These are phyloP conservation scores for Propsilocerus akamusi DNA, from an alignment of 1,140 invertebrate species.

Conservation along the genomic window DNA sequence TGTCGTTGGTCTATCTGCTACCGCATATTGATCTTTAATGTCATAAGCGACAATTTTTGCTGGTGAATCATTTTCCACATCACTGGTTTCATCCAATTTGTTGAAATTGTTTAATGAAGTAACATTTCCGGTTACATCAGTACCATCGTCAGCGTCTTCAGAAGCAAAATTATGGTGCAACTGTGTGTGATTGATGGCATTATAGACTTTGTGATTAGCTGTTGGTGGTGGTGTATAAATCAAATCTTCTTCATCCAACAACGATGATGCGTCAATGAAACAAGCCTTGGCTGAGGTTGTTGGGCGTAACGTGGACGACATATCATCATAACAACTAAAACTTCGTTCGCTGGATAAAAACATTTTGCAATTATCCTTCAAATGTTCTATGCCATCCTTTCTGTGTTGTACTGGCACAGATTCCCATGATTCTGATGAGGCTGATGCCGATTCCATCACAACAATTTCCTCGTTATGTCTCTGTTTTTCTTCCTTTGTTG, in stretches of 20 bases:
- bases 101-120: neutral
- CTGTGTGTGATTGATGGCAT: neutral
- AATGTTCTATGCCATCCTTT: no score
- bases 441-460: conserved; percentile 33
- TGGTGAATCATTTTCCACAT: conserved; percentile 1
- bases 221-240: conserved; percentile 9
- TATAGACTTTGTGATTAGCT: conserved; percentile 15
- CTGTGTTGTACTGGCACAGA: conserved; percentile 27
- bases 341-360: conserved; percentile 8
- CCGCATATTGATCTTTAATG: conserved; percentile 4
- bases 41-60: neutral
- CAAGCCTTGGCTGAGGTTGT: conserved; percentile 19
- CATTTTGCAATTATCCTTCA: conserved; percentile 8
- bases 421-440: conserved; percentile 40
- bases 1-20: neutral
- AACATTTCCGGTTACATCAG: conserved; percentile 2
- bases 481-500: conserved; percentile 46
- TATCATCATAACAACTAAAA: conserved; percentile 7
- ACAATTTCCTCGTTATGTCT: conserved; percentile 47
- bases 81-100: neutral
- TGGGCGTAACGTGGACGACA: conserved; percentile 7
- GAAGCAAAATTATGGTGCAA: neutral
- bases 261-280: conserved; percentile 54
- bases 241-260: conserved; percentile 41
- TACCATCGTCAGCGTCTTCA: neutral